Percentiles rank a stretch among this genome's conserved stretches.
These are phyloP conservation scores for Drosophila saltans DNA, from an alignment of 1,140 invertebrate species.

Conservation along the genomic window DNA sequence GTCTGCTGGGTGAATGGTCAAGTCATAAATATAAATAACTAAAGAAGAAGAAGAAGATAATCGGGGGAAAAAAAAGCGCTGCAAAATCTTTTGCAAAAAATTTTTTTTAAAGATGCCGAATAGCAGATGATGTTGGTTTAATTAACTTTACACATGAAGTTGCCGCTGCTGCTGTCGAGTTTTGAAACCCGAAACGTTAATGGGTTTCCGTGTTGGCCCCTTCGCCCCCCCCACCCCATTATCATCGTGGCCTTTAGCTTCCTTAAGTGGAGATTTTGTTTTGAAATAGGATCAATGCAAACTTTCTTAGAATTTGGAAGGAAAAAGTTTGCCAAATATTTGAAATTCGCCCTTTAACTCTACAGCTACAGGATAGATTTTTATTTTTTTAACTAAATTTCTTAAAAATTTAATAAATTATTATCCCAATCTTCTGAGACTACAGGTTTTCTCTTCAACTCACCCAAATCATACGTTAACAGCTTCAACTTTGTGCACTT, in stretches of 20 bases:
- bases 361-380: too few relatives aligned
- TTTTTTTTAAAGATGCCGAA: not conserved
- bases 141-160: constrained; percentile 50
- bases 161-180: not conserved
- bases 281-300: too few relatives aligned
- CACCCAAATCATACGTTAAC: not conserved
- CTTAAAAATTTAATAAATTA: too few relatives aligned
- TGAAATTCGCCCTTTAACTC: too few relatives aligned
- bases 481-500: not conserved
- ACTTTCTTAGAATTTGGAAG: too few relatives aligned
- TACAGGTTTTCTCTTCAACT: not conserved
- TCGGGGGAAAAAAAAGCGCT: constrained; percentile 13
- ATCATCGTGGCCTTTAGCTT: too few relatives aligned
- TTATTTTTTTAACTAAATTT: too few relatives aligned
- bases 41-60: constrained; percentile 5
- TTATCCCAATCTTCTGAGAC: too few relatives aligned
- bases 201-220: not conserved
- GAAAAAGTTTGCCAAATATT: too few relatives aligned
- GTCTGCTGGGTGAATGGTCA: constrained; percentile 56
- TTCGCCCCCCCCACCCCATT: too few relatives aligned
- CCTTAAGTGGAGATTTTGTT: too few relatives aligned
- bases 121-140: constrained; percentile 71
- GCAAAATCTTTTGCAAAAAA: constrained; percentile 47
- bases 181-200: not conserved
- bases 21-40: constrained; percentile 67